These are phyloP conservation scores for Drosophila prosaltans DNA, from an alignment of 1,140 invertebrate species.

Conservation along the genomic window DNA sequence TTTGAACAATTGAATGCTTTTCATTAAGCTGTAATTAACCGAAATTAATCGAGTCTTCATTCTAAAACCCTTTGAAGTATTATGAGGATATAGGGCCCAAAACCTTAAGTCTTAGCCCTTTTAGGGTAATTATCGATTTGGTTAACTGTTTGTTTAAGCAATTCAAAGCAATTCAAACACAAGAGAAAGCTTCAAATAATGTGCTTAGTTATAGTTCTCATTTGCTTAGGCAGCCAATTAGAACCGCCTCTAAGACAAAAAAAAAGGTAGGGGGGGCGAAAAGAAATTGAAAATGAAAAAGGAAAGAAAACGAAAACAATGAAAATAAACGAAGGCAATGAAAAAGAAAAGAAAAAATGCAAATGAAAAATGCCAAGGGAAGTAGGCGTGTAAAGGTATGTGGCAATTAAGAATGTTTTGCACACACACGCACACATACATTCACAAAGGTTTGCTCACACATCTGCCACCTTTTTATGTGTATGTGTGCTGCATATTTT, in stretches of 20 bases:
- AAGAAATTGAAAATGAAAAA: no score
- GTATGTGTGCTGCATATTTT: slow-evolving; percentile 63
- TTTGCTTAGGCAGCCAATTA: slow-evolving; percentile 2
- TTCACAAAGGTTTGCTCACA: slow-evolving; percentile 29
- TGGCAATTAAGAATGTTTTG: slow-evolving; percentile 45
- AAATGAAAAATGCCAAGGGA: slow-evolving; percentile 14
- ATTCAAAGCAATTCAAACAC: background rate
- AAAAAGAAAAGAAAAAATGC: background rate
- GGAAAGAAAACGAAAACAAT: background rate
- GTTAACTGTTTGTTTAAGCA: background rate
- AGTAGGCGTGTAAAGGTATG: slow-evolving; percentile 16
- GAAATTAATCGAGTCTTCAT: slow-evolving; percentile 66
- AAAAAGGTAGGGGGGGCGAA: no score
- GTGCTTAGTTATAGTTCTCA: background rate
- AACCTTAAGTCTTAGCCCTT: background rate
- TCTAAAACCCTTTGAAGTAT: background rate
- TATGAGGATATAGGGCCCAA: background rate
- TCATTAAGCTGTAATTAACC: slow-evolving; percentile 73
- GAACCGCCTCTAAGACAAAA: background rate
- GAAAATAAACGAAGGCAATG: background rate
- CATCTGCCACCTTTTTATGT: background rate
- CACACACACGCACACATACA: background rate
- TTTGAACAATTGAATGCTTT: slow-evolving; percentile 77
- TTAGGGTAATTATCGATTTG: background rate
- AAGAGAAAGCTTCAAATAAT: background rate